phyloP scores from a whole-genome alignment of 2,888 invertebrate genomes.

The Amblyteles armatorius region DNA sequence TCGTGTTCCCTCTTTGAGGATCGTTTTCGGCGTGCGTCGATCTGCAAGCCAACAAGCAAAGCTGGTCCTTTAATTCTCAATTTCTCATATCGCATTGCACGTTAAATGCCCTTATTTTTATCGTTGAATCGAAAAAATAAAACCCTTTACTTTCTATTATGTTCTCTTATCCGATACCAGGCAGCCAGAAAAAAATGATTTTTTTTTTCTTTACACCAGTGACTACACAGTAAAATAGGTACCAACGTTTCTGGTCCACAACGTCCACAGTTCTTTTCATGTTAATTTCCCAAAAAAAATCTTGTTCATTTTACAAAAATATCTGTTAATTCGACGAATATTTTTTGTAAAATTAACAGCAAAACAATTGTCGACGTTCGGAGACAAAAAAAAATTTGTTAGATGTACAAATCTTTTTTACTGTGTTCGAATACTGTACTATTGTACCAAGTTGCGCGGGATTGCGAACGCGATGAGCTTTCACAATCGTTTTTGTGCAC shows the following conservation, averaged over 20 bases:
- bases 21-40: constrained; percentile 72
- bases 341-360: background rate
- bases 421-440: background rate
- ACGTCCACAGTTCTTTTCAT: background rate
- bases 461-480: constrained; percentile 54
- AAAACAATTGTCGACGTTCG: background rate
- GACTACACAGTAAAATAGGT: too few species aligned
- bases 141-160: background rate
- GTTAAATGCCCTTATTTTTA: background rate
- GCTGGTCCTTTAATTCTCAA: constrained; percentile 74
- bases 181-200: background rate
- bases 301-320: too few species aligned
- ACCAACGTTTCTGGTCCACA: background rate
- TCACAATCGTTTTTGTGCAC: constrained; percentile 49
- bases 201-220: too few species aligned
- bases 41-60: constrained; percentile 80
- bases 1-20: constrained; percentile 57
- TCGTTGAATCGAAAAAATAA: background rate
- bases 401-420: background rate
- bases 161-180: too few species aligned
- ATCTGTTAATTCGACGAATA: too few species aligned
- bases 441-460: background rate
- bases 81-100: constrained; percentile 15
- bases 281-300: too few species aligned
- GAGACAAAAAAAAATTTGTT: background rate